Evolutionary conservation across 37 sponge, comb jelly and placozoan genomes (phyloP).

Genomic region (Spongia lamella): DNA sequence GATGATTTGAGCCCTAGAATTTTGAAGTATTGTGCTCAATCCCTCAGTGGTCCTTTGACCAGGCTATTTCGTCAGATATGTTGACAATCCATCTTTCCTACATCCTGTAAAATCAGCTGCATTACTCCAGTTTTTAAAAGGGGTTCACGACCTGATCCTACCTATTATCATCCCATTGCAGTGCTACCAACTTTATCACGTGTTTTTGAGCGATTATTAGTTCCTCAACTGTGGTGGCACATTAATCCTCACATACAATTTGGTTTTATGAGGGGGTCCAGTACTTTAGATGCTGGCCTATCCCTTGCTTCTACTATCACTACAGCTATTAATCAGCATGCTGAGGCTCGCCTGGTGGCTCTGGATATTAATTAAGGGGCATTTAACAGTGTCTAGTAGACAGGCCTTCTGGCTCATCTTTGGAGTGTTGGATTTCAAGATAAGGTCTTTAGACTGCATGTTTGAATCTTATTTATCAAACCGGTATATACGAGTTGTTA

Average conservation of each 20-base stretch:
- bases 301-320: constrained; percentile 6
- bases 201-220: constrained; percentile 11
- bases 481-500: too few species aligned
- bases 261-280: constrained; percentile 11
- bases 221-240: constrained; percentile 2
- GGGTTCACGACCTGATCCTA: constrained; percentile 8
- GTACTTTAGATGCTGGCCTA: constrained; percentile 20
- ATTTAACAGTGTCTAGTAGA: too few species aligned
- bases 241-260: constrained; percentile 23
- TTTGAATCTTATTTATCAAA: too few species aligned
- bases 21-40: neutral
- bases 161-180: constrained; percentile 28
- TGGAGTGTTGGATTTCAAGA: too few species aligned
- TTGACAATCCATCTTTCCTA: neutral
- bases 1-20: constrained; percentile 2
- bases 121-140: constrained; percentile 21
- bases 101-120: constrained; percentile 7
- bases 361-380: too few species aligned
- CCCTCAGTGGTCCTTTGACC: neutral
- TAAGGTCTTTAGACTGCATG: too few species aligned
- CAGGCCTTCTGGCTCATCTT: too few species aligned
- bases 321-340: neutral
- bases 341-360: too few species aligned
- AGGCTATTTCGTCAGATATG: neutral
- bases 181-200: constrained; percentile 24